Evolutionary conservation across 2,797 vertebrate species (phyloP).

Genomic region (Chiloscyllium punctatum): DNA sequence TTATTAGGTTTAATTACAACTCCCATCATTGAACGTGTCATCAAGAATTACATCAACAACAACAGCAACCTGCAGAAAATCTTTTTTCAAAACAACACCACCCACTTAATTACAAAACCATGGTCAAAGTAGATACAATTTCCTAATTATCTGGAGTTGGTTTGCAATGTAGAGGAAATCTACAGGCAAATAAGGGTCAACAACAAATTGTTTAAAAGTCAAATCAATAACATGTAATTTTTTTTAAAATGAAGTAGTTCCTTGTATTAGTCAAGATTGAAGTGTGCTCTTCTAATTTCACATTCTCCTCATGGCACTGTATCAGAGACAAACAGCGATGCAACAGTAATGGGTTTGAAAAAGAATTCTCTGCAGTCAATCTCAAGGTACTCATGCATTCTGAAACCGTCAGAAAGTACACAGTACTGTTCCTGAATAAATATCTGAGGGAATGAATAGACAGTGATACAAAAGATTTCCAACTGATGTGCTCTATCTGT

Average conservation of each 20-base stretch:
- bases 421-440: constrained; percentile 11
- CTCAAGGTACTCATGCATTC: constrained; percentile 28
- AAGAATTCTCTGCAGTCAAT: constrained; percentile 3
- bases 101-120: neutral
- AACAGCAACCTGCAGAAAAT: neutral
- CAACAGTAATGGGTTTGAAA: constrained; percentile 27
- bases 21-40: neutral
- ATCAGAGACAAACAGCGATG: neutral
- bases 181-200: neutral
- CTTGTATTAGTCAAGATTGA: neutral
- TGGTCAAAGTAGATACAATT: neutral
- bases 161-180: neutral
- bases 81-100: neutral
- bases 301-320: neutral
- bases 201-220: neutral
- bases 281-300: neutral
- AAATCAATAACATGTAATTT: neutral
- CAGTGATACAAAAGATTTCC: neutral
- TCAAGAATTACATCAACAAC: neutral
- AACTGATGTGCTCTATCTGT: neutral
- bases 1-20: neutral
- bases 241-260: neutral
- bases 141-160: neutral
- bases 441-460: neutral
- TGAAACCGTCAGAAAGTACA: neutral